phyloP scores from a whole-genome alignment of 2,797 vertebrate genomes.

The Clamator glandarius region DNA sequence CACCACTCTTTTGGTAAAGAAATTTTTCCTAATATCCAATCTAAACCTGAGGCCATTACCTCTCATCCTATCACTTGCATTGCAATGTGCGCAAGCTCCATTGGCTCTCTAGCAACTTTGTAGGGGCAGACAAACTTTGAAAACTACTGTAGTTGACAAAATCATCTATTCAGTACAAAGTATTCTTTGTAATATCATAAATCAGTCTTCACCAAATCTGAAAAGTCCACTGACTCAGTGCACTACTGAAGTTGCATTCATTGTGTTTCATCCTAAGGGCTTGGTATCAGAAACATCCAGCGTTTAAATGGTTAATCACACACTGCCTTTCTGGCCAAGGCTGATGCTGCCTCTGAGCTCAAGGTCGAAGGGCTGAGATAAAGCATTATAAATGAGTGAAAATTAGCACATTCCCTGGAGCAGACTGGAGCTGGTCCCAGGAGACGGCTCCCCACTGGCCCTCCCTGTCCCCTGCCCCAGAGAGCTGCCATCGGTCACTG shows the following conservation, averaged over 20 bases:
- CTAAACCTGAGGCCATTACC: too few relatives aligned
- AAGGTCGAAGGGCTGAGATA: constrained; percentile 70
- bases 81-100: background rate
- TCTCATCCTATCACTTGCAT: too few relatives aligned
- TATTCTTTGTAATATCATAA: background rate
- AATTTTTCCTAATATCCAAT: too few relatives aligned
- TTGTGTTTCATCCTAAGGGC: background rate
- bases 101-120: background rate
- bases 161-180: background rate
- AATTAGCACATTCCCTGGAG: constrained; percentile 64
- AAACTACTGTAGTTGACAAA: background rate
- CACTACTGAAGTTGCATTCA: background rate
- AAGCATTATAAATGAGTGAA: constrained; percentile 64
- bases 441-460: background rate
- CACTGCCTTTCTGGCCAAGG: constrained; percentile 30
- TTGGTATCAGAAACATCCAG: background rate
- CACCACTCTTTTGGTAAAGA: too few relatives aligned
- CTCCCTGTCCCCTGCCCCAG: constrained; percentile 63
- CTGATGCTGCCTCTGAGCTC: constrained; percentile 52
- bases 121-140: background rate
- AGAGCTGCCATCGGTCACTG: constrained; percentile 69
- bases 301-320: constrained; percentile 51
- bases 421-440: constrained; percentile 62
- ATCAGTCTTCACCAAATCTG: background rate
- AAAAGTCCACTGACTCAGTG: background rate